Evolutionary conservation across 2,888 invertebrate species (phyloP), one percentile per base, ranked within the genome.

Genomic region (Esperia sulphurella): DNA sequence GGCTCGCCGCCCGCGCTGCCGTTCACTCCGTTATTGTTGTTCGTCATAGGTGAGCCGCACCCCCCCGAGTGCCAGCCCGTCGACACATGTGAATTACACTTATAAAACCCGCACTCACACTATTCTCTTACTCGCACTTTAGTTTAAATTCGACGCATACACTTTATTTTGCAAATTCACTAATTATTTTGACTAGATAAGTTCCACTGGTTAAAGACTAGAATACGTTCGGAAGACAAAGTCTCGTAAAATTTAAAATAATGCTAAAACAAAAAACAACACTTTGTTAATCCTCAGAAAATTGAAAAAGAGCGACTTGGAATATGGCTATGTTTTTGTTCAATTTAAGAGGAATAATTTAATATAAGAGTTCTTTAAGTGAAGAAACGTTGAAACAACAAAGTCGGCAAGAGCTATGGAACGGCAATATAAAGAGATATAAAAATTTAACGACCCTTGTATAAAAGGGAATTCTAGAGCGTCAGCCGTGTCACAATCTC

Each of bases 21-120:
- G 90, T 80, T 89, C 67, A 87, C 75, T 46, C 92, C 91, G 86
- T 92, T 92, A 76, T 93, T 93, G 75, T 92, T 92, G 67, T 92
- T 88, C 75, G 92, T 92, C 86, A 92, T 83, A 68, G 90, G 90
- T 66, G 91, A 85, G 72, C 76, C 79, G 75, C 82, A 72, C 71
- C 68, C 67, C 68, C 60, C 66, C 68, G 52, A 49, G 51, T 61
- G 63, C 68, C 55, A 62, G 65, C 54, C 54, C 61, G 55, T 58
- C 57, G 54, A 48, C 52, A 58, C 71, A 68, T 70, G 58, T 56
- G 65, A 63, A 57, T 56, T 50, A 46, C 53, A 57, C 57, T 51
- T 50, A 57, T 51, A 55, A 55, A 54, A 39, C 61, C 69, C 67
- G 63, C 59, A 66, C 65, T 66, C 61, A 1, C 29, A 28, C 12